Evolutionary conservation across 2,888 invertebrate genomes (phyloP), one percentile per base, ranked within the genome.

Genomic region (Augochlorella aurata): DNA sequence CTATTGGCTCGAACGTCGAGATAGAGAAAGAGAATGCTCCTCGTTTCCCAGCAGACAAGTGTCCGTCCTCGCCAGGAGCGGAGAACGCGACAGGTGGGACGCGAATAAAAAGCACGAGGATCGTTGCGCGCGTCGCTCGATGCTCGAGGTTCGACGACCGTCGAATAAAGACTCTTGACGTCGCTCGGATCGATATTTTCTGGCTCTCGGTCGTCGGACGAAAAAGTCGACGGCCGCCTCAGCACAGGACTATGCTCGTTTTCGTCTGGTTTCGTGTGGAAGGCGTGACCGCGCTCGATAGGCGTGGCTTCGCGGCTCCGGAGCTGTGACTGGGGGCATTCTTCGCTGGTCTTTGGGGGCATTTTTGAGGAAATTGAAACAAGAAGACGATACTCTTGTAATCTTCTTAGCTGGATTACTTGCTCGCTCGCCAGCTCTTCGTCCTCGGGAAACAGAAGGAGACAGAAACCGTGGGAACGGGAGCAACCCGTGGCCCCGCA

Each of bases 31-130:
- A 38, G 38, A 38, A 38, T 38, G 38, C 38, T 38, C 38, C 38
- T 38, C 38, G 5, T 38, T 38, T 4, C 38, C 38, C 7, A 38
- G 38, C 38, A 38, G 72, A 71, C 79, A 77, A 58, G 76, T 50
- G 76, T 77, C 50, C 67, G 44, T 82, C 69, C 67, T 24, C 80
- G 71, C 65, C 18, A 12, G 21, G 63, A 61, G 4, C 54, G 54
- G 50, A 75, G 75, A 77, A 81, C 79, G 85, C 85, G 88, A 86
- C 85, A 88, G 87, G 80, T 83, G 85, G 82, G 85, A 83, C 77
- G 76, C 82, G 79, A 81, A 80, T 75, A 79, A 85, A 85, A 85
- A 86, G 84, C 74, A 44, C 66, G 76, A 24, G 24, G 58, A 80
- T 73, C 66, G 14, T 77, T 72, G 75, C 63, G 58, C 7, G 50